Evolutionary conservation across 1,140 invertebrate species (phyloP).

Genomic region (Macrobrachium nipponense): DNA sequence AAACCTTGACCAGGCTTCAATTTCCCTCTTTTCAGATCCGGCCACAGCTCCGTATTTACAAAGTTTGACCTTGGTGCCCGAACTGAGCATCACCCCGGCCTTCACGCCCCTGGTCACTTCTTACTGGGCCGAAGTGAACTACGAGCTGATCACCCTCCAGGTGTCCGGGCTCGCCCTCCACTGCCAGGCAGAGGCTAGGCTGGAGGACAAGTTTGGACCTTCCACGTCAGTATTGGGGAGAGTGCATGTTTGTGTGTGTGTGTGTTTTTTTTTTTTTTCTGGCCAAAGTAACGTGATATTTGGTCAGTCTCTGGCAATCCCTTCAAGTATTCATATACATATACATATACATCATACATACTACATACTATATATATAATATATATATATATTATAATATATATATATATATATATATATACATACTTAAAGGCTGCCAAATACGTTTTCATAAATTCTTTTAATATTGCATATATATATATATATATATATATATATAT

Average conservation of each 20-base stretch:
- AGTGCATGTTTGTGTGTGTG: not conserved
- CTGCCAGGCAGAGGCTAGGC: constrained; percentile 46
- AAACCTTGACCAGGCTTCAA: no score
- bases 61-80: constrained; percentile 22
- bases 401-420: no score
- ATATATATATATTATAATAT: no score
- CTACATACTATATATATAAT: no score
- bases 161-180: constrained; percentile 40
- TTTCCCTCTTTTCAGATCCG: not conserved
- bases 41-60: constrained; percentile 44
- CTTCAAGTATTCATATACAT: no score
- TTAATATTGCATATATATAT: no score
- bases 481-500: not conserved
- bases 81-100: constrained; percentile 18
- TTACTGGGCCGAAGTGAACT: constrained; percentile 42
- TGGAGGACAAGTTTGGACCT: constrained; percentile 47
- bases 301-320: no score
- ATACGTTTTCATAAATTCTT: no score
- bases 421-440: no score
- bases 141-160: constrained; percentile 37
- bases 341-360: no score
- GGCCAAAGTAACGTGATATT: not conserved
- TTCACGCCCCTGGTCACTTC: constrained; percentile 47
- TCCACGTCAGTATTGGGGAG: constrained; percentile 25
- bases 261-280: not conserved